Percentiles rank a stretch among this genome's conserved stretches.
These are phyloP conservation scores for Pardalotus punctatus DNA, from an alignment of 2,113 vertebrate species.

Conservation along the genomic window DNA sequence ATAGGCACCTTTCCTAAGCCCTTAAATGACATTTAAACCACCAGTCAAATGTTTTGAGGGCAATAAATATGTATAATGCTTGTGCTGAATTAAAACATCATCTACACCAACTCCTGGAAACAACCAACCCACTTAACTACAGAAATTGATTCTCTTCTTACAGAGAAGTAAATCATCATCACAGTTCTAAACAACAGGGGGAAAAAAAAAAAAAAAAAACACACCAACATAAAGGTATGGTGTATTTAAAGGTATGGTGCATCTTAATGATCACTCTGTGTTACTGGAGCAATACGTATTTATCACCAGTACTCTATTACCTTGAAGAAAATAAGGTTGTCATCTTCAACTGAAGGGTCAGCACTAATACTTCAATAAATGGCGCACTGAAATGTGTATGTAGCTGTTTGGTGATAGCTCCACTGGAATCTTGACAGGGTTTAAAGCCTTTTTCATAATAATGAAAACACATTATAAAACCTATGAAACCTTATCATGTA, in stretches of 20 bases:
- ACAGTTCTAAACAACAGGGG: not conserved
- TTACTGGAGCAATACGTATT: not conserved
- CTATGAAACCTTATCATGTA: fast-evolving
- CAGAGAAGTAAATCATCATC: not conserved
- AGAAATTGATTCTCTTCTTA: not conserved
- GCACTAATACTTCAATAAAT: not conserved
- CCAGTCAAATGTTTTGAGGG: not conserved
- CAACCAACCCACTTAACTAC: not conserved
- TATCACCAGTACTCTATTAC: not conserved
- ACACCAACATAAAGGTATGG: not conserved
- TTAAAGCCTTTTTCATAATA: not conserved
- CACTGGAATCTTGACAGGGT: not conserved
- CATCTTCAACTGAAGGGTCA: not conserved
- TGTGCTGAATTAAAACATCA: not conserved
- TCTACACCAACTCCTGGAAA: not conserved
- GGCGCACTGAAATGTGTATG: not conserved
- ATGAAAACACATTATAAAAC: not conserved
- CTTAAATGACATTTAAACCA: not conserved
- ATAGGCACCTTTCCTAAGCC: not conserved
- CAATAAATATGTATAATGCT: not conserved
- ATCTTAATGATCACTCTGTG: not conserved
- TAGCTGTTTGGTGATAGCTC: not conserved
- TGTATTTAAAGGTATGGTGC: not conserved
- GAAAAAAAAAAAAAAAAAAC: not conserved
- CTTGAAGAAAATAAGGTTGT: not conserved